These are phyloP conservation scores for Dendronephthya gigantea DNA, from an alignment of 64 coral and sea anemone genomes.

Conservation along the genomic window DNA sequence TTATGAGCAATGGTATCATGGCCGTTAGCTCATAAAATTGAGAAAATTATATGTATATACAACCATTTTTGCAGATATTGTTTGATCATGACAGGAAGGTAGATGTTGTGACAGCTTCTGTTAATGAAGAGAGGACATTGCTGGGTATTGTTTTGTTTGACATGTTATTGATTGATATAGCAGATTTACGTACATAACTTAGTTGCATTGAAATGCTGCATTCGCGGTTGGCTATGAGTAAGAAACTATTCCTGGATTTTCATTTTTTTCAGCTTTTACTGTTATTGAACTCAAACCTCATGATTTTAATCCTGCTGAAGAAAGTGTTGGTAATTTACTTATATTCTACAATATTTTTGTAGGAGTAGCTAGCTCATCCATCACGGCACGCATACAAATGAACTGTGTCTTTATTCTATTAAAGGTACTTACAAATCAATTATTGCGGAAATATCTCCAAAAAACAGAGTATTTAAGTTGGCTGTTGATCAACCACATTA, in stretches of 20 bases:
- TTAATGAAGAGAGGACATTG: constrained; percentile 1
- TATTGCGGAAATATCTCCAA: constrained; percentile 4
- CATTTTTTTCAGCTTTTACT: constrained; percentile 7
- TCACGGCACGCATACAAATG: too few relatives aligned
- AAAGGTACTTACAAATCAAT: neutral
- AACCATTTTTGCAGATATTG: neutral
- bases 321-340: neutral
- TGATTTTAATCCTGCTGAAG: neutral
- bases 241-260: too few relatives aligned
- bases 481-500: neutral
- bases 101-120: constrained; percentile 13
- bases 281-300: neutral
- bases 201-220: too few relatives aligned
- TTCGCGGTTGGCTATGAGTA: too few relatives aligned
- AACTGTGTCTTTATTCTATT: neutral
- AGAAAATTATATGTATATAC: too few relatives aligned
- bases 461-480: neutral
- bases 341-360: too few relatives aligned
- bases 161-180: too few relatives aligned
- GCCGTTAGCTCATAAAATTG: too few relatives aligned
- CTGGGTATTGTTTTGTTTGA: neutral
- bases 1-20: neutral
- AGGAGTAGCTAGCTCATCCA: too few relatives aligned
- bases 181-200: too few relatives aligned
- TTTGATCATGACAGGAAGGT: constrained; percentile 12